Percentiles rank a stretch among this genome's conserved stretches.
phyloP scores from a whole-genome alignment of 2,888 invertebrate species.

The Brachylomia viminalis region DNA sequence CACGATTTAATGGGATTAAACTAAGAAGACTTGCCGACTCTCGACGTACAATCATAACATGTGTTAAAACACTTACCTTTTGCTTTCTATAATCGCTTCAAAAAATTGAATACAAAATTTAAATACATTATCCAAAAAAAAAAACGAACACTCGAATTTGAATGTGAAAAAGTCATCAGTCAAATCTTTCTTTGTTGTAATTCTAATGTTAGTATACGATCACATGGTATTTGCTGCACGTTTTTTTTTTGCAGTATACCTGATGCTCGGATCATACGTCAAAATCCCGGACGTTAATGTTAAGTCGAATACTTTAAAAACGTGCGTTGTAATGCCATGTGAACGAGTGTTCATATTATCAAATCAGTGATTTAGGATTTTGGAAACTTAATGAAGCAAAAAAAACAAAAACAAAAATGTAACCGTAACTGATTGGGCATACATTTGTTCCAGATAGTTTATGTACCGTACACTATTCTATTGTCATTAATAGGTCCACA shows the following conservation, averaged over 20 bases:
- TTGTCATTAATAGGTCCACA: constrained; percentile 78
- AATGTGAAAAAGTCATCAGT: constrained; percentile 1
- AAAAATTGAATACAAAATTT: constrained; percentile 20
- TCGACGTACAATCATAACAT: constrained; percentile 67
- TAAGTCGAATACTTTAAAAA: background rate
- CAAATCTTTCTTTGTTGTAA: background rate
- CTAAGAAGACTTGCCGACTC: constrained; percentile 68
- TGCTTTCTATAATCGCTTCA: constrained; percentile 64
- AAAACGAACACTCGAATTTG: constrained; percentile 1
- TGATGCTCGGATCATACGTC: background rate
- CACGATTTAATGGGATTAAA: constrained; percentile 69
- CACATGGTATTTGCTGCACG: background rate
- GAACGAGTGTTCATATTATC: background rate
- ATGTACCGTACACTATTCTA: constrained; percentile 77
- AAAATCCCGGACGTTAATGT: background rate
- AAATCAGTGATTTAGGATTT: constrained; percentile 1
- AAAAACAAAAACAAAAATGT: constrained; percentile 59
- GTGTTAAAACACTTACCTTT: constrained; percentile 64
- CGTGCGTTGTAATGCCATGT: background rate
- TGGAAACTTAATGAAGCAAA: constrained; percentile 42
- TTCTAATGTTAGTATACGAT: background rate
- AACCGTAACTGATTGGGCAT: constrained; percentile 71
- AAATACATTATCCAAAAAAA: constrained; percentile 1
- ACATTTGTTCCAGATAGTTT: constrained; percentile 79
- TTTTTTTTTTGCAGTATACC: background rate